Evolutionary conservation across 2,113 vertebrate genomes (phyloP).

Genomic region (Malurus alboscapulatus): DNA sequence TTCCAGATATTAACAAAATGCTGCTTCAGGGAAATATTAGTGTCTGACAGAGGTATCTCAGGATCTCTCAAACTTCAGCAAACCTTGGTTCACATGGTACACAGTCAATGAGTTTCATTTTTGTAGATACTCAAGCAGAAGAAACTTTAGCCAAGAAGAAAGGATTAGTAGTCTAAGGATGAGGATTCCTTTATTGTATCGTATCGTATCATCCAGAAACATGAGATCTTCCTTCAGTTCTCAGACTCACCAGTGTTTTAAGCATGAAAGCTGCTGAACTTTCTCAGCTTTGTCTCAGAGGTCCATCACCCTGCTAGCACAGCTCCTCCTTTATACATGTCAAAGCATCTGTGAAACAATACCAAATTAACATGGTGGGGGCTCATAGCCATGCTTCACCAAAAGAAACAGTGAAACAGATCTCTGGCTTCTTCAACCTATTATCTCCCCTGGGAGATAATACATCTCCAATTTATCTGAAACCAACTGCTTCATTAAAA

Average conservation of each 20-base stretch:
- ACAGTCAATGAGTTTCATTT: not conserved
- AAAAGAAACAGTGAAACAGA: not conserved
- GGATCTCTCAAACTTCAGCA: not conserved
- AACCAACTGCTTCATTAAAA: slow-evolving; percentile 17
- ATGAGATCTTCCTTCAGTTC: not conserved
- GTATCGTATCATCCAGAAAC: not conserved
- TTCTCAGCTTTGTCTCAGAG: not conserved
- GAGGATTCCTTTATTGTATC: not conserved
- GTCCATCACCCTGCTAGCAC: not conserved
- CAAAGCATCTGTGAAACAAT: not conserved
- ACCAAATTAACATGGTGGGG: not conserved
- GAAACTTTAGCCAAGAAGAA: not conserved
- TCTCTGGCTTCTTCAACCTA: not conserved
- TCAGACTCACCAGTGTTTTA: not conserved
- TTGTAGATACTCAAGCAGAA: not conserved
- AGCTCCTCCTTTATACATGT: not conserved
- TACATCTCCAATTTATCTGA: not conserved
- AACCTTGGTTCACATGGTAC: not conserved
- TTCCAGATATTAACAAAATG: not conserved
- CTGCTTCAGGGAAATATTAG: not conserved
- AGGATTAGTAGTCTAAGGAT: not conserved
- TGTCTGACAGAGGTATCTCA: not conserved
- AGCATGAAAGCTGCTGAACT: not conserved
- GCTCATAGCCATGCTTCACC: not conserved
- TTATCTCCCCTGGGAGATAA: not conserved